Conservation (phyloP, 2,113 vertebrate genomes). For the Clupea harengus region DNA sequence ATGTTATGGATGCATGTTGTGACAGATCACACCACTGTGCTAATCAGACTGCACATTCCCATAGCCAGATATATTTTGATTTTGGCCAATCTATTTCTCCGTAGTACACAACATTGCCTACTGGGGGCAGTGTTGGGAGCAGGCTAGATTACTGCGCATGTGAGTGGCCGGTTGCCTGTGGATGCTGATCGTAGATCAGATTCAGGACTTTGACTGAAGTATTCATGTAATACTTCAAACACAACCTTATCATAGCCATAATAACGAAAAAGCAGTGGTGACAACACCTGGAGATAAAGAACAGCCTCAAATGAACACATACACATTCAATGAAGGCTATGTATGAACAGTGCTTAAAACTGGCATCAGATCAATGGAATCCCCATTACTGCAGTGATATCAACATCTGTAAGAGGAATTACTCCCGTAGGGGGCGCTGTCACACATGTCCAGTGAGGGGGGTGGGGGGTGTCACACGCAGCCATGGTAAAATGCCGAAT, state of each 20-base stretch:
- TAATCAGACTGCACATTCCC: not conserved
- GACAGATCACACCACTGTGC: not conserved
- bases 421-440: slow-evolving; percentile 57
- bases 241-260: not conserved
- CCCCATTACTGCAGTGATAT: not conserved
- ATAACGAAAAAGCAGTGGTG: not conserved
- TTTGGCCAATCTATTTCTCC: slow-evolving; percentile 1
- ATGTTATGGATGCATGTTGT: not conserved
- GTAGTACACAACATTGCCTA: not conserved
- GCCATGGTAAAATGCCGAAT: slow-evolving; percentile 44
- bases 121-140: not conserved
- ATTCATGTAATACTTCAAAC: not conserved
- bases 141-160: not conserved
- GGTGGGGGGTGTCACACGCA: slow-evolving; percentile 23
- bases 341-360: no score
- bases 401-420: not conserved
- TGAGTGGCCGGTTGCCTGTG: not conserved
- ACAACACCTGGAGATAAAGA: no score
- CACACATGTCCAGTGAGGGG: slow-evolving; percentile 9
- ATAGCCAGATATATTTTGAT: not conserved
- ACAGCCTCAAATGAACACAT: no score
- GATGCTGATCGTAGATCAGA: not conserved
- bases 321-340: no score
- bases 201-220: not conserved
- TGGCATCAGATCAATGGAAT: not conserved